Conservation (phyloP, 1,140 invertebrate species). For the Solenopsis fugax region DNA sequence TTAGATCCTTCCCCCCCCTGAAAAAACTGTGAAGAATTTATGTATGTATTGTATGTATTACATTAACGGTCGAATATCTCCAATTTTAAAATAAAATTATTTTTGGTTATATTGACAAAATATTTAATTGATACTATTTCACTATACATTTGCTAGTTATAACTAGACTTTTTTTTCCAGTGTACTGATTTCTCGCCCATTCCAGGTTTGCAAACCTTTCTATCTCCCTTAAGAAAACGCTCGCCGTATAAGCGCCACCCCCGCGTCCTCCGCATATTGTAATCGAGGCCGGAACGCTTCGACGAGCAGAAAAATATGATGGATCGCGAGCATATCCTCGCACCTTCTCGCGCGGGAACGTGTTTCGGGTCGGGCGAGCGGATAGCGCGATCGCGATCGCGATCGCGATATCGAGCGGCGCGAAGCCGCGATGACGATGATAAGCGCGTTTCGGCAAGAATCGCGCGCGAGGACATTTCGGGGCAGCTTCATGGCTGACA, state of each 20-base stretch:
- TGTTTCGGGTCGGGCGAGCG: background rate
- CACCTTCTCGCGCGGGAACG: background rate
- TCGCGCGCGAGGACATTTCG: slow-evolving; percentile 33
- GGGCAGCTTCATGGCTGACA: slow-evolving; percentile 72
- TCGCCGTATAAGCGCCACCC: background rate
- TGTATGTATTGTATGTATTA: too few relatives aligned
- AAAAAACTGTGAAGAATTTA: too few relatives aligned
- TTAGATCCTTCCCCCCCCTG: too few relatives aligned
- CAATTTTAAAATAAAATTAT: too few relatives aligned
- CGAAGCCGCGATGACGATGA: slow-evolving; percentile 16
- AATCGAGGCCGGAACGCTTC: slow-evolving; percentile 6
- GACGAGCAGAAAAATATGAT: background rate
- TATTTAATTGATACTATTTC: too few relatives aligned
- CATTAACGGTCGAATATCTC: too few relatives aligned
- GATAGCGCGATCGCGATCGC: slow-evolving; percentile 16
- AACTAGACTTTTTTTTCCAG: too few relatives aligned
- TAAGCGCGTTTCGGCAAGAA: slow-evolving; percentile 16
- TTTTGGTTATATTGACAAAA: too few relatives aligned
- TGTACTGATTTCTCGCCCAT: too few relatives aligned
- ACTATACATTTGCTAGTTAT: too few relatives aligned
- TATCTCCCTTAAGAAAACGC: background rate
- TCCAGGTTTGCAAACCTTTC: too few relatives aligned
- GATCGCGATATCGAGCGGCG: background rate
- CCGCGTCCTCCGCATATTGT: background rate
- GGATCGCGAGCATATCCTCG: background rate